A percentile compares a stretch with the other conserved stretches of the same genome.
These are phyloP conservation scores for Drosophila parthenogenetica DNA, from an alignment of 2,888 invertebrate genomes.

Conservation along the genomic window DNA sequence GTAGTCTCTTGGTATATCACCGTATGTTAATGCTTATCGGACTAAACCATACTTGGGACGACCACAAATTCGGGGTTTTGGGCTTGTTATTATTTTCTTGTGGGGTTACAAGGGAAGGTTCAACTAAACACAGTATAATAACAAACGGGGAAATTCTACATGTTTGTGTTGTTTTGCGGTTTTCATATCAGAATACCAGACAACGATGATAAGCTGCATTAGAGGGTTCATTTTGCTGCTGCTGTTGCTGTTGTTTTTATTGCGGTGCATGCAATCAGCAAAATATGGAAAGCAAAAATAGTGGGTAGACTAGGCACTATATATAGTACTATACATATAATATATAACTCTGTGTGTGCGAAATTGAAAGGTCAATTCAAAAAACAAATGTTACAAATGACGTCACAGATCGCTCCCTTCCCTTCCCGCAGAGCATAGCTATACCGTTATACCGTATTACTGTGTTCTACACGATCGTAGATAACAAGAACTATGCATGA, in stretches of 20 bases:
- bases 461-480: conserved; percentile 20
- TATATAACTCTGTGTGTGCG: neutral
- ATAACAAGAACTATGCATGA: conserved; percentile 21
- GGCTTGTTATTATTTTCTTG: neutral
- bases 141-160: conserved; percentile 8
- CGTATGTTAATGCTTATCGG: conserved; percentile 19
- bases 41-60: conserved; percentile 21
- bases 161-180: conserved; percentile 6
- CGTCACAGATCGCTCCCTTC: neutral
- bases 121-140: conserved; percentile 14
- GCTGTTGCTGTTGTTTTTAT: neutral
- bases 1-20: neutral
- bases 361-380: conserved; percentile 22
- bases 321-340: neutral
- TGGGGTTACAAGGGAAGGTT: neutral
- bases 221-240: conserved; percentile 22
- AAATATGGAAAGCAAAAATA: conserved; percentile 2
- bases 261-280: conserved; percentile 31
- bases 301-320: conserved; percentile 1
- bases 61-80: conserved; percentile 28
- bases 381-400: neutral
- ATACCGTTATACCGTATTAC: neutral
- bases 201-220: conserved; percentile 49
- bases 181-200: conserved; percentile 39
- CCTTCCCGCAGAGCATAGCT: neutral